Evolutionary conservation across 1,140 invertebrate species (phyloP).

Genomic region (Steinernema feltiae): DNA sequence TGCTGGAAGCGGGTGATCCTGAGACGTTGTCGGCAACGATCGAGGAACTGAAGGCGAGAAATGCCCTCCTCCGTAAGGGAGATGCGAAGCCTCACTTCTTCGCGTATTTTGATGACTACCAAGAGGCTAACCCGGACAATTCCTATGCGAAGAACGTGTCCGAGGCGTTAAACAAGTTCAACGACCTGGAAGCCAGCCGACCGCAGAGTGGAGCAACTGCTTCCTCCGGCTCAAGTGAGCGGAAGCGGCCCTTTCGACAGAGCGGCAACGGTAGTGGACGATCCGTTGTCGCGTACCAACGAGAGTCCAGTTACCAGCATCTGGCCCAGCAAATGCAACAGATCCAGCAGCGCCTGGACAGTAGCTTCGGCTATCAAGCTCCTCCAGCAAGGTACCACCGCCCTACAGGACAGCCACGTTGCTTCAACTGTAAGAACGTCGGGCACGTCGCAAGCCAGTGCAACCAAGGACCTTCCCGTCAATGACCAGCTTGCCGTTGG

Average conservation of each 20-base stretch:
- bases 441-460: neutral
- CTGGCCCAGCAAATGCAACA: neutral
- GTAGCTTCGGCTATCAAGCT: neutral
- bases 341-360: neutral
- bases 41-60: neutral
- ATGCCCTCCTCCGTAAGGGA: neutral
- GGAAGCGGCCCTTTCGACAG: neutral
- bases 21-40: neutral
- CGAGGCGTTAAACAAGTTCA: neutral
- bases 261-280: no score
- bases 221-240: neutral
- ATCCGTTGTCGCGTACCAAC: neutral
- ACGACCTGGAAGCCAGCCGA: neutral
- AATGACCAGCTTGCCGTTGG: neutral
- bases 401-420: neutral
- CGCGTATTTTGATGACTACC: neutral
- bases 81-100: neutral
- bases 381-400: neutral
- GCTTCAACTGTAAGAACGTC: neutral
- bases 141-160: neutral
- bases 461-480: neutral
- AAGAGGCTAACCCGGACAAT: neutral
- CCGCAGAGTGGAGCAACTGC: neutral
- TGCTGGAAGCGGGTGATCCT: no score
- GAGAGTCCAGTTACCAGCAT: neutral